Evolutionary conservation across 1,140 invertebrate genomes (phyloP), one percentile per base, ranked within the genome.

Genomic region (Fopius arisanus): DNA sequence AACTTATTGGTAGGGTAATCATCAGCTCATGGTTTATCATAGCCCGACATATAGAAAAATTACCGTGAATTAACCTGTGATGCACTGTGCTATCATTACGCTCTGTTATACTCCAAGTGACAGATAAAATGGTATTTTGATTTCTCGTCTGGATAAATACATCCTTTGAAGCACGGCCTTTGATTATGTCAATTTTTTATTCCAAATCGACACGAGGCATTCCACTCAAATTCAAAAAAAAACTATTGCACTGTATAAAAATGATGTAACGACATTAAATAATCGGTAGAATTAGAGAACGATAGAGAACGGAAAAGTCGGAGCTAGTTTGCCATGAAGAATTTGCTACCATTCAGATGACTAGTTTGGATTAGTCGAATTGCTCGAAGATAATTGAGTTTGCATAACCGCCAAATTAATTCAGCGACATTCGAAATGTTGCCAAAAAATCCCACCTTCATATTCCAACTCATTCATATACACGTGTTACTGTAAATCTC

Each of bases 341-440:
- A n/a, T 2, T 19, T 7, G 19, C 1, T 51, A 2, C 19, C 6
- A 51, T 51, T 2, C 5, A 51, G n/a, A 12, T 21, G 43, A 51
- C 1, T 14, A 43, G 41, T 21, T 1, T 2, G n/a, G 9, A 51
- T 51, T 16, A 21, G 1, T 1, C n/a, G 14, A 59, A 4, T 26
- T 59, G 3, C 54, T 26, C 54, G 10, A 59, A 1, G 70, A 75
- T 78, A 80, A 78, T 76, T 78, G 76, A 78, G 78, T 77, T 78
- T 78, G 77, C 73, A 70, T 63, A 66, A 59, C 73, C 72, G 77
- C 77, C 75, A 78, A 80, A 69, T 67, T 67, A 21, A 67, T 40
- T 67, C 65, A 40, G 19, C 33, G 23, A 41, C 3, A 31, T 67
- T 67, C 21, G 19, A 40, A n/a, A 67, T 40, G 6, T 41, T 67